Conservation (phyloP, 1,140 invertebrate genomes). For the Dysdera silvatica region DNA sequence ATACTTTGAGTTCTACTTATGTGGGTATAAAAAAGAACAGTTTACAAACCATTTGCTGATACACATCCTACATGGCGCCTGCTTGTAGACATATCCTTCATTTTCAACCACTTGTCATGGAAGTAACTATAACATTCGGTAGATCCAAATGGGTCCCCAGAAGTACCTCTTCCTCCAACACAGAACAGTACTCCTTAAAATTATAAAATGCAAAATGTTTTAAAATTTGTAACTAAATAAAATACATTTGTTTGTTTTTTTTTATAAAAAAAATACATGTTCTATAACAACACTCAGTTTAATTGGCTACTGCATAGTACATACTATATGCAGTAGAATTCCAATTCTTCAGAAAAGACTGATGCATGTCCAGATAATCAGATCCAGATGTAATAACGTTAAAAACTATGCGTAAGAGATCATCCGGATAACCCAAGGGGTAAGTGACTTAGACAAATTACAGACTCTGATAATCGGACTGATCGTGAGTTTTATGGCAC, state of each 20-base stretch:
- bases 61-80: conserved; percentile 45
- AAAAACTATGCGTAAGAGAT: no score
- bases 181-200: conserved; percentile 43
- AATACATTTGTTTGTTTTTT: background rate
- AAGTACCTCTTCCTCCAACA: conserved; percentile 44
- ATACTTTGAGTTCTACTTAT: no score
- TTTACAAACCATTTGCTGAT: conserved; percentile 40
- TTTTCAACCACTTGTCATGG: conserved; percentile 41
- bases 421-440: no score
- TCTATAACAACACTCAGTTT: background rate
- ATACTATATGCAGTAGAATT: conserved; percentile 41
- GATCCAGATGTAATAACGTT: no score
- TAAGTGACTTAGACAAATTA: no score
- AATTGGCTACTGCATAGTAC: no score
- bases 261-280: background rate
- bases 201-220: background rate
- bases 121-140: conserved; percentile 44
- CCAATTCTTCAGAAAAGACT: no score
- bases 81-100: conserved; percentile 42
- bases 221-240: background rate
- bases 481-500: no score
- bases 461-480: no score
- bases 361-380: no score
- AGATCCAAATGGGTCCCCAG: conserved; percentile 43
- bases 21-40: no score